A percentile compares a stretch with the other conserved stretches of the same genome.
Evolutionary conservation across 2,113 vertebrate genomes (phyloP).

Genomic region (Anhinga rufa): DNA sequence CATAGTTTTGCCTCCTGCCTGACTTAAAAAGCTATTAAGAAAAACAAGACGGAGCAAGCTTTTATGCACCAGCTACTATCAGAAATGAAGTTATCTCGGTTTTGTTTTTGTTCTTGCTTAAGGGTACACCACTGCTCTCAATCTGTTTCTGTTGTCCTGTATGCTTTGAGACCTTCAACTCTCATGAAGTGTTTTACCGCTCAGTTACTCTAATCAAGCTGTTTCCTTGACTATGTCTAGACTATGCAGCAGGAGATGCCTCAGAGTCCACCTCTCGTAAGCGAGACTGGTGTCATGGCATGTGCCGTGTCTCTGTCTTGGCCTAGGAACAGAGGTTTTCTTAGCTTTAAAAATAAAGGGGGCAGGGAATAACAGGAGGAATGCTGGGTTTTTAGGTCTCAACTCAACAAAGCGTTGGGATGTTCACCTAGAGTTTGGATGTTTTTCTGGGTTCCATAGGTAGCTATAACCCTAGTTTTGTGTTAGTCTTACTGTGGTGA

Average conservation of each 20-base stretch:
- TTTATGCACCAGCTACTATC: not conserved
- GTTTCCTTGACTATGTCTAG: not conserved
- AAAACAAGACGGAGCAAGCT: not conserved
- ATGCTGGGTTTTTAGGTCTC: not conserved
- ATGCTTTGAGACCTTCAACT: not conserved
- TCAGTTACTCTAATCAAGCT: not conserved
- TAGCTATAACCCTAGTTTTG: not conserved
- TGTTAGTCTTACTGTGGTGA: not conserved
- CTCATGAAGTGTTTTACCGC: not conserved
- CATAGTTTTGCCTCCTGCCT: not conserved
- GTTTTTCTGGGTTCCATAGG: not conserved
- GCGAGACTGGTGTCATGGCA: not conserved
- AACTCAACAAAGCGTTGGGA: not conserved
- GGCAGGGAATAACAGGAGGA: not conserved
- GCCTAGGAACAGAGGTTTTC: not conserved
- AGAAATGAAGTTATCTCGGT: not conserved
- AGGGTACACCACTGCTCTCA: not conserved
- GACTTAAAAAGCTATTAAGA: not conserved
- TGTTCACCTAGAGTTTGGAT: not conserved
- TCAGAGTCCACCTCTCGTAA: not conserved
- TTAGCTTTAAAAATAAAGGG: not conserved
- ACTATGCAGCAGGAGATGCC: not conserved
- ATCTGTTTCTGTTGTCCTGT: not conserved
- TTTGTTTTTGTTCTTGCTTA: not conserved
- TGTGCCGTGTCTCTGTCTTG: not conserved